Base-by-base conservation (phyloP, 2,888 invertebrate genomes). In the Ferrisia virgata region DNA sequence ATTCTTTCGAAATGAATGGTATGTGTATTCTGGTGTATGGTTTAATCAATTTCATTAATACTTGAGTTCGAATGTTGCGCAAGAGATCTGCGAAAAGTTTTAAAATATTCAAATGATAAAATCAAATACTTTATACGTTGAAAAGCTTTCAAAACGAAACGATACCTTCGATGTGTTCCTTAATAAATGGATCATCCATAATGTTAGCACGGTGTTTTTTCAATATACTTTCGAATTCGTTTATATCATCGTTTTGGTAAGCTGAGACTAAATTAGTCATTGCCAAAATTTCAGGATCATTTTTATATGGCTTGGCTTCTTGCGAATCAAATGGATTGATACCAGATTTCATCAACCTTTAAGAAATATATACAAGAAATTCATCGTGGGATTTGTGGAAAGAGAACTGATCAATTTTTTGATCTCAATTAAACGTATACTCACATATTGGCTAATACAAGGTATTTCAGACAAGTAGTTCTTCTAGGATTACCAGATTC, bases 251-350 rank as follows among this genome's bases (percentile, higher is more conserved):
- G 89, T 98, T 98, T 89, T 99, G 98, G 90, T 98, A 99, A 18
- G 97, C 95, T 88, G 93, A 95, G 85, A 99, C 99, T 87, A 99
- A 91, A 90, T 99, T 98, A 6, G 99, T 99, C 98, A 99, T 99
- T 18, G 99, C 99, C 86, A 99, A 91, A 87, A 99, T 99, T 90
- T 99, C 99, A 0, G 98, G 97, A 90, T 99, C 99, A 89, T 99
- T 99, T 90, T 98, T 99, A 89, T 99, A 99, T 0, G 99, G 99
- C 88, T 99, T 99, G 0, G 99, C 99, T 90, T 99, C 99, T 91
- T 99, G 99, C 0, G 98, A 98, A 90, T 99, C 99, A 89, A 99
- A 99, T 0, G 99, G 99, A 90, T 99, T 99, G 86, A 99, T 99
- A 47, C 97, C 98, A 4, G 98, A 99, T 89, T 99, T 98, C 98